Conservation (phyloP, 2,888 invertebrate genomes). For the Caenorhabditis wallacei region DNA sequence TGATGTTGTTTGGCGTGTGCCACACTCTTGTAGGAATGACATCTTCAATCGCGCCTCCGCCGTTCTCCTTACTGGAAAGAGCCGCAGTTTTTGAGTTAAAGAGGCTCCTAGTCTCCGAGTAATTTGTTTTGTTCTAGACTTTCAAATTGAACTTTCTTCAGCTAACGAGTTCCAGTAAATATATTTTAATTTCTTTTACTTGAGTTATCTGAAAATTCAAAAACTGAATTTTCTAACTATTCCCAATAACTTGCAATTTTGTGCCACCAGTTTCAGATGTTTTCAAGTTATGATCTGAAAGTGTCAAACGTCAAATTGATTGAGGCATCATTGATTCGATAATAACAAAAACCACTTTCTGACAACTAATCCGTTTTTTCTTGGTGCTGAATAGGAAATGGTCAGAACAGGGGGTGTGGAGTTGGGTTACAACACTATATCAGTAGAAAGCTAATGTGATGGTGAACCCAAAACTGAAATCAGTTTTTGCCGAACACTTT, state of each 20-base stretch:
- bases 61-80: conserved; percentile 1
- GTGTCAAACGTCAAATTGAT: conserved; percentile 7
- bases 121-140: conserved; percentile 1
- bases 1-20: conserved; percentile 47
- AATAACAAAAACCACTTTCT: conserved; percentile 14
- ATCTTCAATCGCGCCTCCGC: not conserved
- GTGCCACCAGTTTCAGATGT: not conserved
- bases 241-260: too few relatives aligned
- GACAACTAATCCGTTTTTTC: too few relatives aligned
- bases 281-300: not conserved
- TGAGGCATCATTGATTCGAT: conserved; percentile 3
- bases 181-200: too few relatives aligned
- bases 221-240: too few relatives aligned
- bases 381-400: too few relatives aligned
- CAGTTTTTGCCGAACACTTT: too few relatives aligned
- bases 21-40: conserved; percentile 22
- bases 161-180: too few relatives aligned
- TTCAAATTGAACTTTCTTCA: not conserved
- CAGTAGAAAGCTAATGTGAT: too few relatives aligned
- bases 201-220: too few relatives aligned
- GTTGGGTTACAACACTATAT: too few relatives aligned
- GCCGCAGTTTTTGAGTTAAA: not conserved
- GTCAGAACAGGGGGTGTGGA: too few relatives aligned
- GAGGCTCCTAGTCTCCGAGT: not conserved
- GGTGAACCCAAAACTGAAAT: too few relatives aligned